Percentiles rank a stretch among this genome's conserved stretches.
Conservation (phyloP, 2,888 invertebrate species). For the Dendrolimus houi region DNA sequence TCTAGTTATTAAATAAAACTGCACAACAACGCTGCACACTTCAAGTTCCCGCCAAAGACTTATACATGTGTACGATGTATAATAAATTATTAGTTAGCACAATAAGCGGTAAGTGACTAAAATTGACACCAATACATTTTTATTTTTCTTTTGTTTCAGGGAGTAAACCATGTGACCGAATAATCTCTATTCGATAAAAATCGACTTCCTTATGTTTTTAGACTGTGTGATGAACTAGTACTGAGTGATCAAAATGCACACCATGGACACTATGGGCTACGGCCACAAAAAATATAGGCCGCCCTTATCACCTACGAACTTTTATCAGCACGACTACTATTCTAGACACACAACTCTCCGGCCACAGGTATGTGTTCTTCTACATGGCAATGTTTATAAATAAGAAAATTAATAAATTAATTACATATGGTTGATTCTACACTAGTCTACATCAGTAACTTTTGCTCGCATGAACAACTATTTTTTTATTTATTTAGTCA, state of each 20-base stretch:
- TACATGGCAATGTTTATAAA: too few relatives aligned
- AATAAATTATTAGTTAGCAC: too few relatives aligned
- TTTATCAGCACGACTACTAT: slow-evolving; percentile 76
- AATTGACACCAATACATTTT: not conserved
- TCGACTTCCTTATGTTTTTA: slow-evolving; percentile 7
- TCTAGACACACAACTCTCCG: slow-evolving; percentile 66
- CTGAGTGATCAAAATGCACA: slow-evolving; percentile 47
- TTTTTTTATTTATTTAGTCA: too few relatives aligned
- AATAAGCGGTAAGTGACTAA: too few relatives aligned
- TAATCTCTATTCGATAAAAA: not conserved
- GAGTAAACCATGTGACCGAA: slow-evolving; percentile 22
- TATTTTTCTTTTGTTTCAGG: slow-evolving; percentile 23
- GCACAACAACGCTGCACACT: too few relatives aligned
- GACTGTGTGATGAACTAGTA: slow-evolving; percentile 24
- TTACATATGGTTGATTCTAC: too few relatives aligned
- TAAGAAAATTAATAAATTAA: too few relatives aligned
- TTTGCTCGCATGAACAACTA: too few relatives aligned
- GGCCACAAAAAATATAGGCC: slow-evolving; percentile 80
- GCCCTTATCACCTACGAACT: slow-evolving; percentile 75
- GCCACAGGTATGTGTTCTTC: slow-evolving; percentile 51
- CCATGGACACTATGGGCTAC: slow-evolving; percentile 80
- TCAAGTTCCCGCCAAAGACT: too few relatives aligned
- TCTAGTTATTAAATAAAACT: too few relatives aligned
- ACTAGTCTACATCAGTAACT: too few relatives aligned
- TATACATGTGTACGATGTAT: too few relatives aligned